Percentiles rank a stretch among this genome's conserved stretches.
These are phyloP conservation scores for Stenopsyche tienmushanensis DNA, from an alignment of 1,140 invertebrate genomes.

Conservation along the genomic window DNA sequence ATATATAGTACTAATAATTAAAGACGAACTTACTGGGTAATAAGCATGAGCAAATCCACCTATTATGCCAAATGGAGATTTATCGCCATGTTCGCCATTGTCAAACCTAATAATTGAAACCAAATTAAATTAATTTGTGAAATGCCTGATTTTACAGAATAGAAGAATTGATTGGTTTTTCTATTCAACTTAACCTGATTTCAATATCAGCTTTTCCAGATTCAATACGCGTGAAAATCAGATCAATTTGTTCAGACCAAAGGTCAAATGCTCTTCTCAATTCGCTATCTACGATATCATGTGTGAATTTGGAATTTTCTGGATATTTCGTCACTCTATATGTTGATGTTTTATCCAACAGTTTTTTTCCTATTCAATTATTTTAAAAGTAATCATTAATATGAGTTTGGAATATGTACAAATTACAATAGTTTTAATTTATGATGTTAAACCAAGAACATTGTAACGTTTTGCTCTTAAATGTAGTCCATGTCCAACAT, in stretches of 20 bases:
- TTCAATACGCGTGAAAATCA: slow-evolving; percentile 75
- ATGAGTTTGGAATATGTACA: not conserved
- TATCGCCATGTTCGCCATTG: slow-evolving; percentile 86
- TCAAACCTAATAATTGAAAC: slow-evolving; percentile 72
- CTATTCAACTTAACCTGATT: slow-evolving; percentile 58
- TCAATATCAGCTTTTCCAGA: slow-evolving; percentile 85
- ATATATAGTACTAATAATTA: not conserved
- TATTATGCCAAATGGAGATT: slow-evolving; percentile 92
- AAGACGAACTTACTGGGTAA: slow-evolving; percentile 67
- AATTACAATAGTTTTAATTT: not conserved
- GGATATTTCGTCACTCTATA: slow-evolving; percentile 92
- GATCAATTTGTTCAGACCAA: slow-evolving; percentile 82
- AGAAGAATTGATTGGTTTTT: too few species aligned
- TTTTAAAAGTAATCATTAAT: not conserved
- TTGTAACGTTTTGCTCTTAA: slow-evolving; percentile 81
- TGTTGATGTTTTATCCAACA: slow-evolving; percentile 84
- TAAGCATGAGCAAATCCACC: slow-evolving; percentile 91
- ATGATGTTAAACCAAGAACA: slow-evolving; percentile 68
- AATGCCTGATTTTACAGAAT: not conserved
- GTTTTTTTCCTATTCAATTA: slow-evolving; percentile 74
- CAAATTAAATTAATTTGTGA: slow-evolving; percentile 5
- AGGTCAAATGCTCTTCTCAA: slow-evolving; percentile 80
- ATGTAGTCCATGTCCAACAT: slow-evolving; percentile 72
- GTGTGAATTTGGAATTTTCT: slow-evolving; percentile 58
- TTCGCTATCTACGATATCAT: slow-evolving; percentile 76